A percentile compares a stretch with the other conserved stretches of the same genome.
Evolutionary conservation across 2,113 vertebrate genomes (phyloP).

Genomic region (Gambusia affinis): DNA sequence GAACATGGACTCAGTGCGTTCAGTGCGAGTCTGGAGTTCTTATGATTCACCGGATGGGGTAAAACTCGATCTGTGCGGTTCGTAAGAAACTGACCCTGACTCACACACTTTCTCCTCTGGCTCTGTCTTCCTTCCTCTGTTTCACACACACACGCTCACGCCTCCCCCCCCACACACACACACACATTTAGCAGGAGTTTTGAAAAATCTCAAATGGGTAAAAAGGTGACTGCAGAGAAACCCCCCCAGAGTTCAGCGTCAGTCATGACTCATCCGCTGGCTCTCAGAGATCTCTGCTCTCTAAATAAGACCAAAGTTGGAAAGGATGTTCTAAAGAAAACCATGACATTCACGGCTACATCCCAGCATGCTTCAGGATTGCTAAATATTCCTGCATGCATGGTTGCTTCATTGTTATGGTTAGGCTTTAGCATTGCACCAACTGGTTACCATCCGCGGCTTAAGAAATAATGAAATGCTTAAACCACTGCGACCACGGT

Average conservation of each 20-base stretch:
- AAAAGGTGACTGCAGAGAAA: conserved; percentile 7
- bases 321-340: neutral
- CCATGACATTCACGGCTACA: neutral
- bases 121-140: neutral
- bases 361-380: neutral
- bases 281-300: conserved; percentile 45
- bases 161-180: neutral
- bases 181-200: conserved; percentile 14
- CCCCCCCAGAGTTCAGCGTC: neutral
- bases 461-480: too few species aligned
- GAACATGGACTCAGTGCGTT: conserved; percentile 22
- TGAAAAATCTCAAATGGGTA: conserved; percentile 21
- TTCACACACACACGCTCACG: neutral
- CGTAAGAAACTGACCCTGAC: conserved; percentile 14
- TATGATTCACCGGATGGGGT: conserved; percentile 54
- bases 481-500: neutral
- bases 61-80: conserved; percentile 45
- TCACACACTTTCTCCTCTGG: conserved; percentile 4
- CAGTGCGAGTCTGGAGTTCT: neutral
- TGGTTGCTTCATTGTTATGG: neutral
- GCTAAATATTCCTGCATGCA: neutral
- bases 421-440: neutral
- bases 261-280: conserved; percentile 54
- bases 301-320: conserved; percentile 27
- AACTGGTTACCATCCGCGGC: neutral